phyloP scores from a whole-genome alignment of 2,888 invertebrate species.

The Bombylius major region DNA sequence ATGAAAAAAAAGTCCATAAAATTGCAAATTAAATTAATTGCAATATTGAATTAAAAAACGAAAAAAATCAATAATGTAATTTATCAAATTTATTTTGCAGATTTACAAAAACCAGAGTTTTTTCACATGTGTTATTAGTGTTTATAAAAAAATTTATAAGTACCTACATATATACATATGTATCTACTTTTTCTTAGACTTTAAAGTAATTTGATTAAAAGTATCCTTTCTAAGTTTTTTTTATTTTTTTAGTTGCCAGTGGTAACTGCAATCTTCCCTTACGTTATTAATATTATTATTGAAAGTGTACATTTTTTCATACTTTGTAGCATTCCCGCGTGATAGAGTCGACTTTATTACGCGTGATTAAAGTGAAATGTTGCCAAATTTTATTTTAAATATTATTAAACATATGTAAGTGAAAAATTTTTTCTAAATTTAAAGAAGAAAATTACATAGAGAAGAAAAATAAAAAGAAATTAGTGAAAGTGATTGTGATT shows the following conservation, averaged over 20 bases:
- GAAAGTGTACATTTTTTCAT: neutral
- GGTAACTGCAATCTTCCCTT: slow-evolving; percentile 1
- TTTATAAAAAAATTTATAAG: too few relatives aligned
- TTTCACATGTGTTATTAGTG: too few relatives aligned
- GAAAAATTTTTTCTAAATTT: neutral
- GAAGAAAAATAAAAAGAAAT: slow-evolving; percentile 1
- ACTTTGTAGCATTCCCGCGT: too few relatives aligned
- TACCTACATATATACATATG: too few relatives aligned
- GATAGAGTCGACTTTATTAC: neutral
- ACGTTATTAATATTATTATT: neutral
- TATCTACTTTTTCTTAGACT: too few relatives aligned
- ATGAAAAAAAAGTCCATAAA: too few relatives aligned
- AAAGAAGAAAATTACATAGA: neutral
- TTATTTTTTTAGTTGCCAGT: slow-evolving; percentile 1
- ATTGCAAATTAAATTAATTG: too few relatives aligned
- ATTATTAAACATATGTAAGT: neutral
- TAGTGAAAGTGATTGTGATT: neutral
- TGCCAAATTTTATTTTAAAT: neutral
- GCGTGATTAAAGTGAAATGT: neutral
- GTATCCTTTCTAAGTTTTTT: neutral
- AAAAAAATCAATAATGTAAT: too few relatives aligned
- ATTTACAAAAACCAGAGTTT: too few relatives aligned
- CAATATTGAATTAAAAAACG: too few relatives aligned
- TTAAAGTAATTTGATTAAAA: too few relatives aligned
- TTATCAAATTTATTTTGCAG: too few relatives aligned